Evolutionary conservation across 2,113 vertebrate genomes (phyloP).

Genomic region (Salvelinus alpinus): DNA sequence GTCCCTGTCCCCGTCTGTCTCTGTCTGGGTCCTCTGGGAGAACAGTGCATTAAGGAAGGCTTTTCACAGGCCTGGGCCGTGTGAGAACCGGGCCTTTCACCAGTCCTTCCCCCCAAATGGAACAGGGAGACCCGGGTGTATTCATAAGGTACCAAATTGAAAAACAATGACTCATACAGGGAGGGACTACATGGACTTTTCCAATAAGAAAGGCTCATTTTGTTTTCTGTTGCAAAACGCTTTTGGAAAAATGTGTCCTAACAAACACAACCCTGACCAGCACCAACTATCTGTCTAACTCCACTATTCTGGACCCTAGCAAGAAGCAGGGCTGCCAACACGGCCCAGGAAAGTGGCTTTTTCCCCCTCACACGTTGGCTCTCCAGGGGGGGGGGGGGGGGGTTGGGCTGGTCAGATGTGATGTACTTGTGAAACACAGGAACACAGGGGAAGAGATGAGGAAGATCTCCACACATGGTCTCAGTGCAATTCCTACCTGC

Average conservation of each 20-base stretch:
- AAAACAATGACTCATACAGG: no score
- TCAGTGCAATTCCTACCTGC: no score
- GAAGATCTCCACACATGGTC: background rate
- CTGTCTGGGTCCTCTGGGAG: slow-evolving; percentile 48
- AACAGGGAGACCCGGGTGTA: slow-evolving; percentile 27
- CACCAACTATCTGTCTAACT: background rate
- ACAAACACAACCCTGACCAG: no score
- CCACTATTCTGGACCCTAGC: slow-evolving; percentile 21
- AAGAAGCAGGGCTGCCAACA: slow-evolving; percentile 19
- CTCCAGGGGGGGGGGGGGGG: slow-evolving; percentile 36
- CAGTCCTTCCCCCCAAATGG: slow-evolving; percentile 31
- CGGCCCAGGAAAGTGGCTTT: slow-evolving; percentile 38
- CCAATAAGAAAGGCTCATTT: no score
- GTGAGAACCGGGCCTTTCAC: slow-evolving; percentile 35
- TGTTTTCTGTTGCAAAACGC: no score
- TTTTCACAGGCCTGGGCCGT: slow-evolving; percentile 47
- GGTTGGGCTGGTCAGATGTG: slow-evolving; percentile 38
- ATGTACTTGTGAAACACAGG: slow-evolving; percentile 49
- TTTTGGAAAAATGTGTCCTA: no score
- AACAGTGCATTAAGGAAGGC: slow-evolving; percentile 62
- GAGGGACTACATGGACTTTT: no score
- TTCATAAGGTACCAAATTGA: background rate
- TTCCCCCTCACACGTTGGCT: slow-evolving; percentile 37
- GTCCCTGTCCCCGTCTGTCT: slow-evolving; percentile 20
- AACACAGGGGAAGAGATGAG: slow-evolving; percentile 22